Base-by-base conservation (phyloP, 2,888 invertebrate genomes). In the Drosophila nigritarsus region DNA sequence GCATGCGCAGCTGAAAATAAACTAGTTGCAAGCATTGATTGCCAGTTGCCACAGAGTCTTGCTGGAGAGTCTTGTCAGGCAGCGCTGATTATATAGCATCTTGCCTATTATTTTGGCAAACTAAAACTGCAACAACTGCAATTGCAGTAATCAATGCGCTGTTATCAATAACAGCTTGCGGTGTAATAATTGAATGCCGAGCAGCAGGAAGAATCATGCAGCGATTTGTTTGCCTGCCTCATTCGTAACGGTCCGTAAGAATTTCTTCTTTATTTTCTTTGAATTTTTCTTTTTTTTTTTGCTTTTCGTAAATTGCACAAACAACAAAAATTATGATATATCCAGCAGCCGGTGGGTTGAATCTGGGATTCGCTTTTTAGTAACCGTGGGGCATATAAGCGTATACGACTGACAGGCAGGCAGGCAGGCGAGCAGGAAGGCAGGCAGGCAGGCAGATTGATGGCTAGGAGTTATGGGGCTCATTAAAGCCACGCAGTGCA, bases 111-210 rank as follows among this genome's bases (percentile, higher is more conserved):
- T 87, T 86, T 86, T 69, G 87, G 87, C 74, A 60, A 64, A n/a
- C 66, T 67, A 48, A 51, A 55, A 55, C 42, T 71, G 61, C 30
- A 67, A 65, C 30, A 53, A 32, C 63, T 66, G 74, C 89, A 89
- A 89, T 87, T 86, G 89, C 89, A 76, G 86, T 82, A 90, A 84
- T 89, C 89, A 83, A 83, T 83, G 80, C 80, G 76, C 75, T 81
- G 84, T 90, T 89, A 90, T 88, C 90, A 89, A 90, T 87, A 90
- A 79, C 83, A 87, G 89, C 90, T 90, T 81, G 85, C 90, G 88
- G 87, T 82, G 80, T 80, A 78, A 81, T 78, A 81, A 90, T 83
- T 83, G 82, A 83, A 78, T 70, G 79, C 59, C 60, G 78, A 68
- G 65, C 80, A 55, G 29, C 32, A 63, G 36, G 29, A 50, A 56